Evolutionary conservation across 2,888 invertebrate genomes (phyloP).

Genomic region (Polietes domitor): DNA sequence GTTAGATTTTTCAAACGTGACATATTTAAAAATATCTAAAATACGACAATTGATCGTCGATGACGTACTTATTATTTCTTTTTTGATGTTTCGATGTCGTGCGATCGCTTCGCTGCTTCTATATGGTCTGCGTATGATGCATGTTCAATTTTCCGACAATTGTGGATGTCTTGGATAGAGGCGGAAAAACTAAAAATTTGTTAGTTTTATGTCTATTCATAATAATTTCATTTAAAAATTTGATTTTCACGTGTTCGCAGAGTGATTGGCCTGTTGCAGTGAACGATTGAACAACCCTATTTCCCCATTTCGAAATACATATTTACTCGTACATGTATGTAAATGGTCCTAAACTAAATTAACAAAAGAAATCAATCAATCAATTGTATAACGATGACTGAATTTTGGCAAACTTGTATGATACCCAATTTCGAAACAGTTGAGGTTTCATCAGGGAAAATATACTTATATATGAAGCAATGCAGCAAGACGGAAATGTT

Average conservation of each 20-base stretch:
- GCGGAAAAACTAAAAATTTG: not conserved
- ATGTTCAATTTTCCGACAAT: too few relatives aligned
- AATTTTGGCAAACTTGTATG: too few relatives aligned
- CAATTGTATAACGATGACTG: too few relatives aligned
- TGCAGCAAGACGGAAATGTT: too few relatives aligned
- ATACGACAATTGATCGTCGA: not conserved
- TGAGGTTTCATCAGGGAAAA: too few relatives aligned
- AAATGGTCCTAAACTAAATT: too few relatives aligned
- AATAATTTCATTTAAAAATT: not conserved
- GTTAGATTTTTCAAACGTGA: not conserved
- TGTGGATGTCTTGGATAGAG: not conserved
- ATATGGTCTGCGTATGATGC: not conserved
- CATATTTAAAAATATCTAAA: conserved; percentile 14
- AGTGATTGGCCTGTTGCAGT: not conserved
- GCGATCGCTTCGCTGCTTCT: not conserved
- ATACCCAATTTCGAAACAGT: too few relatives aligned
- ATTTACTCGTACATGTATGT: too few relatives aligned
- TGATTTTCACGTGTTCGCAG: not conserved
- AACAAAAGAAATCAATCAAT: too few relatives aligned
- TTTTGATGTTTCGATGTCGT: too few relatives aligned
- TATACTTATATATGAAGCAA: too few relatives aligned
- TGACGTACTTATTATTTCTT: not conserved
- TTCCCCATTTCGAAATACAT: not conserved
- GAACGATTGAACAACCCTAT: not conserved
- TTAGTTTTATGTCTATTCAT: too few relatives aligned